Percentiles rank a stretch among this genome's conserved stretches.
Evolutionary conservation across 2,888 invertebrate genomes (phyloP).

Genomic region (Macrosoma leucophasiata): DNA sequence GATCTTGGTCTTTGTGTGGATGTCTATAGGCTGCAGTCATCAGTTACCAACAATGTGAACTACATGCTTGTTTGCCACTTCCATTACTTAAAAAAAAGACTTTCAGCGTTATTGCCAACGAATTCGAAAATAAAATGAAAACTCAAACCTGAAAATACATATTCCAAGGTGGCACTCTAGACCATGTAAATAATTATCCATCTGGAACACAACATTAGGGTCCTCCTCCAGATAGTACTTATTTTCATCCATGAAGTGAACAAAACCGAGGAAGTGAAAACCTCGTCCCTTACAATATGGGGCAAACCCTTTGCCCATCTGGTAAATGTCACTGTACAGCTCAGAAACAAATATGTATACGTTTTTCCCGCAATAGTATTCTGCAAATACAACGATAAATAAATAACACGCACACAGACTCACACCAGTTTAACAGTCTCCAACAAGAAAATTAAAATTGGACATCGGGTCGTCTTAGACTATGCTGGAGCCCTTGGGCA

Average conservation of each 20-base stretch:
- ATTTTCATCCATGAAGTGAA: slow-evolving; percentile 55
- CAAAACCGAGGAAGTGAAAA: slow-evolving; percentile 62
- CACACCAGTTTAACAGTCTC: too few species aligned
- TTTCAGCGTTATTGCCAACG: too few species aligned
- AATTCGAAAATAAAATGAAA: too few species aligned
- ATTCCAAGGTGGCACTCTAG: slow-evolving; percentile 58
- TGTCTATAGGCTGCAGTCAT: too few species aligned
- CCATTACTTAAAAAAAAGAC: too few species aligned
- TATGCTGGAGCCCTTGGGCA: too few species aligned
- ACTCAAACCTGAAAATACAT: slow-evolving; percentile 55
- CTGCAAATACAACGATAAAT: slow-evolving; percentile 31
- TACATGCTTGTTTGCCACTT: too few species aligned
- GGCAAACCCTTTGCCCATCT: slow-evolving; percentile 50
- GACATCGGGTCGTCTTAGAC: too few species aligned
- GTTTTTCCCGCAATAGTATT: slow-evolving; percentile 62
- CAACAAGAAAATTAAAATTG: too few species aligned
- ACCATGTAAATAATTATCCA: slow-evolving; percentile 62
- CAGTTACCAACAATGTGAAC: too few species aligned
- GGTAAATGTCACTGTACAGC: slow-evolving; percentile 61
- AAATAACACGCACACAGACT: too few species aligned
- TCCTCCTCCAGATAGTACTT: slow-evolving; percentile 60
- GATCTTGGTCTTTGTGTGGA: too few species aligned
- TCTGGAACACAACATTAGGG: slow-evolving; percentile 51
- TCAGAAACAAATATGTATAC: slow-evolving; percentile 62
- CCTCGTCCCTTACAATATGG: slow-evolving; percentile 54